Conservation (phyloP, 53 echinoderm and acorn worm species). For the Henricia sp. region DNA sequence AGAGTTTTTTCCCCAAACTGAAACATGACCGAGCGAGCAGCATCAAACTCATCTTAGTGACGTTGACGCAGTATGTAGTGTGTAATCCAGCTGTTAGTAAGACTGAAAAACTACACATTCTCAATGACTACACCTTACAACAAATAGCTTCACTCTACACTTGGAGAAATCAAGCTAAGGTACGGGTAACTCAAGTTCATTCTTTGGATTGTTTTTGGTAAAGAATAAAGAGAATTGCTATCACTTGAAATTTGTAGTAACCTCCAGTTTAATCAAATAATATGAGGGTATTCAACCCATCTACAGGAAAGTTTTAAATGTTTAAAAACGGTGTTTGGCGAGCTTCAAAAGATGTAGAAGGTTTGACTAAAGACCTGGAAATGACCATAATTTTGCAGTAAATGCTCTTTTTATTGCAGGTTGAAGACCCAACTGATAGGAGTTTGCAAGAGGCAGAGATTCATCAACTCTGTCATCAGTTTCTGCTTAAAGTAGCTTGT, state of each 20-base stretch:
- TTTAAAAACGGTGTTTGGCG: too few species aligned
- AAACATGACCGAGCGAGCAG: conserved; percentile 73
- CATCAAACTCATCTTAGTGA: conserved; percentile 72
- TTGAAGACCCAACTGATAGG: conserved; percentile 5
- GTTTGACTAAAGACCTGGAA: too few species aligned
- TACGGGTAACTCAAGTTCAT: too few species aligned
- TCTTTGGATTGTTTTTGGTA: too few species aligned
- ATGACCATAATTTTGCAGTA: too few species aligned
- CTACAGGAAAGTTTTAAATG: too few species aligned
- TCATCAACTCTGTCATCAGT: conserved; percentile 68
- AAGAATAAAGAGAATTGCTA: too few species aligned
- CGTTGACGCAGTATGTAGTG: conserved; percentile 75
- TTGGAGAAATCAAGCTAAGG: conserved; percentile 58
- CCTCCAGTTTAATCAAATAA: too few species aligned
- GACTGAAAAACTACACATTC: conserved; percentile 79
- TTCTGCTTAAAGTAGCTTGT: conserved; percentile 77
- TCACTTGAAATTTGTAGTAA: too few species aligned
- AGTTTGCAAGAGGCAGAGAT: conserved; percentile 49
- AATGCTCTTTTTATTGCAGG: conserved; percentile 1
- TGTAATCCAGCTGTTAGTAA: conserved; percentile 71
- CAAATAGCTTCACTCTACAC: conserved; percentile 78
- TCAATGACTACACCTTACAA: conserved; percentile 85
- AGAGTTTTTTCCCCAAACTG: conserved; percentile 79
- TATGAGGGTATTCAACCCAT: too few species aligned
- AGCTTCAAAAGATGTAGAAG: too few species aligned